Percentiles rank a stretch among this genome's conserved stretches.
Conservation (phyloP, 1,140 invertebrate genomes). For the Reticulitermes speratus region DNA sequence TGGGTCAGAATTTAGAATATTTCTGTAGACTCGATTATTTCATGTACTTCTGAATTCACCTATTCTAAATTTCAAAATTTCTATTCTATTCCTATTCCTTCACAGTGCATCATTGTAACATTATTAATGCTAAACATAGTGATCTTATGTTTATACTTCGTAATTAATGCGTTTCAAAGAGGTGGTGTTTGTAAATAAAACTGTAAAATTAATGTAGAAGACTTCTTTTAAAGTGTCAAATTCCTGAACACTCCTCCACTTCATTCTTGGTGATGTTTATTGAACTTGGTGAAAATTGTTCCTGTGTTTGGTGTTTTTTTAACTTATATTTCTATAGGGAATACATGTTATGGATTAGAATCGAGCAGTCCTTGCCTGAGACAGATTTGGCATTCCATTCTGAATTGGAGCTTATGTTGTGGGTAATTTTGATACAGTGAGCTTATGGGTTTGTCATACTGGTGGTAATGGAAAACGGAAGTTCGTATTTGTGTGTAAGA, state of each 20-base stretch:
- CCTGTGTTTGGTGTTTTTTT: too few relatives aligned
- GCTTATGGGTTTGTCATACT: too few relatives aligned
- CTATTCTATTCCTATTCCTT: neutral
- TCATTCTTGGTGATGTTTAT: neutral
- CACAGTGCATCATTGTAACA: slow-evolving; percentile 27
- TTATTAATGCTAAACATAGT: slow-evolving; percentile 30
- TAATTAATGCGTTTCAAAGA: slow-evolving; percentile 31
- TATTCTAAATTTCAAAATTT: neutral
- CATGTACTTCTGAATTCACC: neutral
- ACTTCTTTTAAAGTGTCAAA: neutral
- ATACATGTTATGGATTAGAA: too few relatives aligned
- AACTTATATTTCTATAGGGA: too few relatives aligned
- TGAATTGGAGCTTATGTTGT: too few relatives aligned
- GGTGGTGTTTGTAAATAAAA: slow-evolving; percentile 33
- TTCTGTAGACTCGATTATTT: neutral
- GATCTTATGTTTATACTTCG: slow-evolving; percentile 30
- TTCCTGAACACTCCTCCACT: neutral
- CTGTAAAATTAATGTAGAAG: slow-evolving; percentile 23
- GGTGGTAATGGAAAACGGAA: too few relatives aligned
- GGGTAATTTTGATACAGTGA: too few relatives aligned
- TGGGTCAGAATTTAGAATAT: neutral
- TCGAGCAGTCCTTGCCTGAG: too few relatives aligned
- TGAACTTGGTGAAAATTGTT: neutral
- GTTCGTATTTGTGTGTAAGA: too few relatives aligned
- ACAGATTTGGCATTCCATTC: too few relatives aligned